These are phyloP conservation scores for Furnarius figulus DNA, from an alignment of 2,113 vertebrate species.

Conservation along the genomic window DNA sequence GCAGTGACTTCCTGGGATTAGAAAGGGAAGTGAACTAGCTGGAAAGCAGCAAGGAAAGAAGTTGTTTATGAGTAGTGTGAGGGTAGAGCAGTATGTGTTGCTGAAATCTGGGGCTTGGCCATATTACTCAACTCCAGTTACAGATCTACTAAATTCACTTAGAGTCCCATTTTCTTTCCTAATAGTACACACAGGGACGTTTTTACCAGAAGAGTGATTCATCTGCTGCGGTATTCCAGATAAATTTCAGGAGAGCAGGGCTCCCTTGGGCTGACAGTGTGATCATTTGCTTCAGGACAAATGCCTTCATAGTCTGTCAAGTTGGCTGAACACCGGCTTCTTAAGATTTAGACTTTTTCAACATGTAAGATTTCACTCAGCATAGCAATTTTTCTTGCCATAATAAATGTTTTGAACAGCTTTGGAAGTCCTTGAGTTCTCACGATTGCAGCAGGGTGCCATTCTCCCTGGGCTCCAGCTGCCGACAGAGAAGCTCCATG, in stretches of 20 bases:
- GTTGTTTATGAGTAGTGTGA: slow-evolving; percentile 14
- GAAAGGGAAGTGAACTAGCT: slow-evolving; percentile 44
- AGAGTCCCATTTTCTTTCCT: slow-evolving; percentile 18
- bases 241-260: background rate
- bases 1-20: slow-evolving; percentile 55
- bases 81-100: background rate
- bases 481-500: background rate
- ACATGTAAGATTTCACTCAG: background rate
- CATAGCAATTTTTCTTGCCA: background rate
- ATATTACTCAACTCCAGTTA: slow-evolving; percentile 24
- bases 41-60: slow-evolving; percentile 9
- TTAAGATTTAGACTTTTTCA: background rate
- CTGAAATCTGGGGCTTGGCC: slow-evolving; percentile 36
- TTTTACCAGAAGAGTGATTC: slow-evolving; percentile 59
- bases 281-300: background rate
- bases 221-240: slow-evolving; percentile 21
- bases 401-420: background rate
- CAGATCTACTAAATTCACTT: background rate
- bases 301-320: background rate
- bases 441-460: background rate
- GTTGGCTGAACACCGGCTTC: background rate
- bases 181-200: slow-evolving; percentile 8
- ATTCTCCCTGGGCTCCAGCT: background rate
- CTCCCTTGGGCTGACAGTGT: background rate
- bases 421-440: background rate